phyloP scores from a whole-genome alignment of 2,888 invertebrate genomes.

The Coenonympha glycerion region DNA sequence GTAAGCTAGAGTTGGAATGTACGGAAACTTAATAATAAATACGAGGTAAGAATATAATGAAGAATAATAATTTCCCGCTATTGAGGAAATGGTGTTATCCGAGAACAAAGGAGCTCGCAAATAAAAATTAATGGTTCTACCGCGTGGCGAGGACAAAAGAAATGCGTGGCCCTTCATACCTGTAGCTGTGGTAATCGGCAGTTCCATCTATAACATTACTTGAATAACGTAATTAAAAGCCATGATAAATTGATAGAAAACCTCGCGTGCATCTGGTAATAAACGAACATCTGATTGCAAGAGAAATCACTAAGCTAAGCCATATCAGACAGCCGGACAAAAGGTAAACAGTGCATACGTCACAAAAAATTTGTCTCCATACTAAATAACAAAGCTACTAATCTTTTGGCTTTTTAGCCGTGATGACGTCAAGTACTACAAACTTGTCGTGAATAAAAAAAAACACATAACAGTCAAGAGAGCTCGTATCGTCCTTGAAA shows the following conservation, averaged over 20 bases:
- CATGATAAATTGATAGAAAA: conserved; percentile 16
- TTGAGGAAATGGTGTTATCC: conserved; percentile 29
- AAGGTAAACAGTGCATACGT: too few relatives aligned
- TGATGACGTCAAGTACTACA: too few relatives aligned
- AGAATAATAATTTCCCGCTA: conserved; percentile 35
- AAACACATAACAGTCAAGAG: too few relatives aligned
- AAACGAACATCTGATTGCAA: not conserved
- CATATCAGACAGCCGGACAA: too few relatives aligned
- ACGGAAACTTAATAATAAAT: too few relatives aligned
- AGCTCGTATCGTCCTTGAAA: not conserved
- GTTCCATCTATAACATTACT: conserved; percentile 31
- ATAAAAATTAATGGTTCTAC: conserved; percentile 37
- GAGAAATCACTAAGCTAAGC: not conserved
- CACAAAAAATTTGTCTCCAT: too few relatives aligned
- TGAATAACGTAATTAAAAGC: conserved; percentile 23
- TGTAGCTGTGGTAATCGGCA: conserved; percentile 32
- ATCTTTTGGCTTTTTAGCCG: too few relatives aligned
- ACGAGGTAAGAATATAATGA: conserved; percentile 25
- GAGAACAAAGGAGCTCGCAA: conserved; percentile 33
- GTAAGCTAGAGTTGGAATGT: too few relatives aligned
- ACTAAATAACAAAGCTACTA: too few relatives aligned
- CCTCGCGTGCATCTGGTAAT: not conserved
- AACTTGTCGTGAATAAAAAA: too few relatives aligned
- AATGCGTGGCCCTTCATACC: conserved; percentile 34
- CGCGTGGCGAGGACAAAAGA: conserved; percentile 34